A percentile compares a stretch with the other conserved stretches of the same genome.
These are phyloP conservation scores for Gasterosteus nipponicus DNA, from an alignment of 2,113 vertebrate genomes.

Conservation along the genomic window DNA sequence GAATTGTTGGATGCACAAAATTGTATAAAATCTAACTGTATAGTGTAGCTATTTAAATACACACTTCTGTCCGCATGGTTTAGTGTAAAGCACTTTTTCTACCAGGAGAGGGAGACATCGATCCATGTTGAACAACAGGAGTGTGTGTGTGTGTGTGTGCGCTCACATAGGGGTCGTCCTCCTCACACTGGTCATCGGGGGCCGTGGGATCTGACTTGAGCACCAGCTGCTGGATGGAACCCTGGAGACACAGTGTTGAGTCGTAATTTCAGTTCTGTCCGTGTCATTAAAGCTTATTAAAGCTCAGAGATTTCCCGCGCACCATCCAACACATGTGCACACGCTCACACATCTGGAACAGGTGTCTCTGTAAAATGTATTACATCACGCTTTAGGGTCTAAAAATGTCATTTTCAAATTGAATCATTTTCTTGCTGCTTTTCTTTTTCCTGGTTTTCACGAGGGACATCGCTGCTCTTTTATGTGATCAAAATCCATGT, in stretches of 20 bases:
- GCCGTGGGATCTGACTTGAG: slow-evolving; percentile 85
- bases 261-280: slow-evolving; percentile 30
- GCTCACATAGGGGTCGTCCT: slow-evolving; percentile 93
- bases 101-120: slow-evolving; percentile 66
- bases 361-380: not conserved
- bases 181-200: slow-evolving; percentile 90
- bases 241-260: slow-evolving; percentile 75
- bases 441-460: not conserved
- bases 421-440: not conserved
- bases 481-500: too few species aligned
- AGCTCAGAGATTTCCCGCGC: slow-evolving; percentile 16
- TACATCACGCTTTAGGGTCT: not conserved
- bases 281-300: slow-evolving; percentile 30
- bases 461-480: not conserved
- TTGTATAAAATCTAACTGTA: not conserved
- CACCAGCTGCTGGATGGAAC: slow-evolving; percentile 91
- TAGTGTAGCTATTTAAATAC: not conserved
- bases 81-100: not conserved
- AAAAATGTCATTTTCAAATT: not conserved
- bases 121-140: not conserved
- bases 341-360: slow-evolving; percentile 9
- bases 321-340: not conserved
- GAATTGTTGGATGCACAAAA: not conserved
- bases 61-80: not conserved
- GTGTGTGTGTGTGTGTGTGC: not conserved